Base-by-base conservation (phyloP, 2,888 invertebrate genomes). In the Habrosyne pyritoides region DNA sequence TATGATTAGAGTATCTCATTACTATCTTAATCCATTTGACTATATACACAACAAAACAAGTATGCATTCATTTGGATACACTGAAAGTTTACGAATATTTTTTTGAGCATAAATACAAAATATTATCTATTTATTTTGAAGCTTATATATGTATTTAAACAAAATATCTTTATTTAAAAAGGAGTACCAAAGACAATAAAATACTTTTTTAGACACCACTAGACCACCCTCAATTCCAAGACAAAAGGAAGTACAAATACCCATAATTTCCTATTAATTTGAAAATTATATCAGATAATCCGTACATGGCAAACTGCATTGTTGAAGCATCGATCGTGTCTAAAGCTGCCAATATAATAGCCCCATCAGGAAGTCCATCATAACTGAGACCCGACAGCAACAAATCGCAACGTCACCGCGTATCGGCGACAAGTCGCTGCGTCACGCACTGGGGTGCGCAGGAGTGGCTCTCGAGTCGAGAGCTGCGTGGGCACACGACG, bases 401-500 rank as follows among this genome's bases (percentile, higher is more conserved):
- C 47, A 49, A 48, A 49, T 48, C 30, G 54, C 54, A 21, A 28
- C 26, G 48, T 63, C 69, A 69, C 67, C 62, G 58, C 30, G 55
- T 61, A 63, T 73, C 63, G 67, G 42, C 26, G 10, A 49, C 24
- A 49, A 49, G 26, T 30, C 28, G 50, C 50, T 28, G 50, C n/a
- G 50, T 50, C 30, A 50, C 21, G 2, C 67, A 60, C 59, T 53
- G 53, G 53, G 56, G 53, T 46, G 62, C 60, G 61, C 64, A 61
- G 62, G 63, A 71, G 71, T 62, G 69, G 56, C 59, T 57, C 75
- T 75, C 53, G 47, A 69, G 59, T 57, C 60, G 56, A 75, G 67
- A 60, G 64, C 56, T 30, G 42, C 65, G 79, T 79, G 79, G 78
- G 78, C 71, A 60, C 50, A 50, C 74, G 55, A 36, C 57, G 66